A percentile compares a stretch with the other conserved stretches of the same genome.
Evolutionary conservation across 2,113 vertebrate species (phyloP).

Genomic region (Scomber colias): DNA sequence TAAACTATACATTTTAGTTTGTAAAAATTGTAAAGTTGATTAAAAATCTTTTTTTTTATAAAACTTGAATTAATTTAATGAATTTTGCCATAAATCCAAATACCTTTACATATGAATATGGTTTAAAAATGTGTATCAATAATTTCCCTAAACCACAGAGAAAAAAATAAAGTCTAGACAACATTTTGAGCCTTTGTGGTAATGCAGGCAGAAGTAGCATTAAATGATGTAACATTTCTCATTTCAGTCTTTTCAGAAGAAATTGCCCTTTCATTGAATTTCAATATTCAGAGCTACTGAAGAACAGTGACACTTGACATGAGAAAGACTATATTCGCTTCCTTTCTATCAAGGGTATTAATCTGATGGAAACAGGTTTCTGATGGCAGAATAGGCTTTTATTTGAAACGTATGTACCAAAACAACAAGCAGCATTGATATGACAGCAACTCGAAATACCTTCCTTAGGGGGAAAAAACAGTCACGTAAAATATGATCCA

Average conservation of each 20-base stretch:
- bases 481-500: conserved; percentile 66
- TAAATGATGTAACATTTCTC: background rate
- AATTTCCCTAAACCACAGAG: background rate
- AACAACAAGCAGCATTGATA: conserved; percentile 80
- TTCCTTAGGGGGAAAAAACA: conserved; percentile 48
- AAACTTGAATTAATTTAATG: too few species aligned
- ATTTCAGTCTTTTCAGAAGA: background rate
- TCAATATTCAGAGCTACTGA: conserved; percentile 7
- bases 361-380: conserved; percentile 65
- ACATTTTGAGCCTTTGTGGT: background rate
- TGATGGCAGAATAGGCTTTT: conserved; percentile 75
- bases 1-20: too few species aligned
- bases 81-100: too few species aligned
- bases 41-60: too few species aligned
- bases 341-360: conserved; percentile 4
- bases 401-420: conserved; percentile 79
- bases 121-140: background rate
- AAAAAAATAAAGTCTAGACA: background rate
- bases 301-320: background rate
- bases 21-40: too few species aligned
- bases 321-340: background rate
- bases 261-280: background rate
- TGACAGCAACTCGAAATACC: conserved; percentile 70
- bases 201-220: background rate
- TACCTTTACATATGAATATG: background rate